Base-by-base conservation (phyloP, 1,140 invertebrate genomes). In the Eurosta solidaginis region DNA sequence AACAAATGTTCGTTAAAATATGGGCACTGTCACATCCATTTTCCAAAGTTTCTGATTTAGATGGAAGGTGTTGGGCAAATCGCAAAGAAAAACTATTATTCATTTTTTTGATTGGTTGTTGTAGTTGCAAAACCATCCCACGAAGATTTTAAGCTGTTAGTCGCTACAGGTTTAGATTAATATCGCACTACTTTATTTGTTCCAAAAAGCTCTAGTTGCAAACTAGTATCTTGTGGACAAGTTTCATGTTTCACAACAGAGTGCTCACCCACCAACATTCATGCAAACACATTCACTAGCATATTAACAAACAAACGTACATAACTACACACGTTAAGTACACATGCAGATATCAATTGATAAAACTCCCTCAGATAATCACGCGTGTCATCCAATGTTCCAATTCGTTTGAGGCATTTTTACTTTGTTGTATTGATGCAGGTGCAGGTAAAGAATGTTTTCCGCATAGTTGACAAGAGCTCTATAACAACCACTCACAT, bases 381-480 rank as follows among this genome's bases (percentile, higher is more conserved):
- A 68, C 59, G 59, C 36, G 33, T 68, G 33, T 40, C 59, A 68
- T 68, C 59, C 36, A 68, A 40, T 68, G 59, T 68, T 68, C 59
- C 59, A 40, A 40, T 2, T 17, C 59, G 33, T 68, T 68, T 68
- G 59, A 33, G 59, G 33, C 50, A 54, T 54, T 54, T 20, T 25
- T 25, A 54, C 50, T 29, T 17, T 47, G 14, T 47, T 3, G 6
- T 29, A 20, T 12, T 68, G 59, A 14, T 86, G 84, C 84, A 86
- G 84, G 84, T 86, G 84, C 85, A 86, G 83, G 79, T 80, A 80
- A 74, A 54, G 74, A 82, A 86, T 86, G 83, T 77, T 83, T 84
- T 86, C 80, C 83, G 79, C 82, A 80, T 83, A 82, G 83, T 85
- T 84, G 85, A 86, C 83, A 82, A 83, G 63, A 68, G 77, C 52